phyloP scores from a whole-genome alignment of 35 echinoderm and acorn worm species.

The Anneissia japonica region DNA sequence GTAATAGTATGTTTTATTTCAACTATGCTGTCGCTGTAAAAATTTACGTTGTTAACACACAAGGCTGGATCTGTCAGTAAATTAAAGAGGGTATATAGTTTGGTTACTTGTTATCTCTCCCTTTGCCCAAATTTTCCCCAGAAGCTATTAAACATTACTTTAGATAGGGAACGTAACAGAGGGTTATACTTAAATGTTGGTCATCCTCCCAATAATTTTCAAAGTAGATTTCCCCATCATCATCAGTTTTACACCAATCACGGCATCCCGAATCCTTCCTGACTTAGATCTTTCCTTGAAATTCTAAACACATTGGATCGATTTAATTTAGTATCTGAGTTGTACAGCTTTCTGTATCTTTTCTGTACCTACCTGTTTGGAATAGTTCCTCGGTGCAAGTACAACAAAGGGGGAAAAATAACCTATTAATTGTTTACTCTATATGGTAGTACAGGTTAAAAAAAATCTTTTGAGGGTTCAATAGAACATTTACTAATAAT shows the following conservation, averaged over 20 bases:
- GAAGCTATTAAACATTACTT: constrained; percentile 40
- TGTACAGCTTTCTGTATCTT: no score
- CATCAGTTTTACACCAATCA: neutral
- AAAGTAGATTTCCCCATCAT: constrained; percentile 13
- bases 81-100: neutral
- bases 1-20: neutral
- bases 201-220: constrained; percentile 5
- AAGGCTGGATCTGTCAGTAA: neutral
- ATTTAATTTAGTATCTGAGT: no score
- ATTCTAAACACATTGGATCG: no score
- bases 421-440: no score
- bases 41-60: constrained; percentile 1
- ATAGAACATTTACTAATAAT: no score
- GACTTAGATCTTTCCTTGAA: no score
- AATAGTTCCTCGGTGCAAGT: no score
- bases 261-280: constrained; percentile 25
- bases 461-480: no score
- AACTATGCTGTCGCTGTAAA: neutral
- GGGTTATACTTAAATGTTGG: constrained; percentile 21
- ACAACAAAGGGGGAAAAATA: no score
- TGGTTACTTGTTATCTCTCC: constrained; percentile 9
- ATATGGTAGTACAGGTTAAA: no score
- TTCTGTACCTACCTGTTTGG: no score
- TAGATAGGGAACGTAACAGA: constrained; percentile 14
- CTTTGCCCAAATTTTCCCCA: constrained; percentile 63